phyloP scores from a whole-genome alignment of 1,140 invertebrate genomes.

The Polyergus mexicanus region DNA sequence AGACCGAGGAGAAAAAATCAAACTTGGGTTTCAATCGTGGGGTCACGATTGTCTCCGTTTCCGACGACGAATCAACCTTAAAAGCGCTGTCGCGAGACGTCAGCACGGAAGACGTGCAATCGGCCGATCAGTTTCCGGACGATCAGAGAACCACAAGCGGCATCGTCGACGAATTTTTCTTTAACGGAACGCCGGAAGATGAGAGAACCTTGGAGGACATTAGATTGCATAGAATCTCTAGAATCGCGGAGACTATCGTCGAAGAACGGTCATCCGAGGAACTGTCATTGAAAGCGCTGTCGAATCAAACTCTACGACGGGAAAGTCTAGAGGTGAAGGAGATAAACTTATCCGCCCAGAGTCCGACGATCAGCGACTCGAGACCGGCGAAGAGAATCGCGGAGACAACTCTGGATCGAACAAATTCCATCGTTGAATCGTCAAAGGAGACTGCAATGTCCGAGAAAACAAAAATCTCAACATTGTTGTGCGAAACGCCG shows the following conservation, averaged over 20 bases:
- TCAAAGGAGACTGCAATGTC: slow-evolving; percentile 73
- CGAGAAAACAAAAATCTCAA: slow-evolving; percentile 70
- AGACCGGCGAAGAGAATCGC: slow-evolving; percentile 46
- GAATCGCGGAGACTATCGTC: slow-evolving; percentile 81
- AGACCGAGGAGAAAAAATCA: slow-evolving; percentile 87
- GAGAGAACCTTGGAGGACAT: slow-evolving; percentile 76
- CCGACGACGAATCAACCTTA: slow-evolving; percentile 89
- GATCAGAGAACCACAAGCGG: slow-evolving; percentile 75
- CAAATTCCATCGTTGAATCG: slow-evolving; percentile 56
- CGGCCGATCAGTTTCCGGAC: slow-evolving; percentile 72
- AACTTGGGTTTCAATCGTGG: slow-evolving; percentile 86
- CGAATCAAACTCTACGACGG: background rate
- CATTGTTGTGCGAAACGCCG: slow-evolving; percentile 60
- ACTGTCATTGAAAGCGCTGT: slow-evolving; percentile 72
- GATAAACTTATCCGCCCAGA: slow-evolving; percentile 26
- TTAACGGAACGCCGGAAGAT: slow-evolving; percentile 71
- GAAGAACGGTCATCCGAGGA: slow-evolving; percentile 88
- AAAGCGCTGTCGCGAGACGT: slow-evolving; percentile 88
- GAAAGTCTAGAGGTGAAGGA: slow-evolving; percentile 34
- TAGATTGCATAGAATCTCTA: slow-evolving; percentile 72
- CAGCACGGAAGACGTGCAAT: slow-evolving; percentile 86
- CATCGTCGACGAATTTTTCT: slow-evolving; percentile 73
- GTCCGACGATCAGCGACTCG: slow-evolving; percentile 45
- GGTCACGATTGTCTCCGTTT: slow-evolving; percentile 89
- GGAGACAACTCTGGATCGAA: slow-evolving; percentile 34